These are phyloP conservation scores for Plotosus lineatus DNA, from an alignment of 2,113 vertebrate genomes.

Conservation along the genomic window DNA sequence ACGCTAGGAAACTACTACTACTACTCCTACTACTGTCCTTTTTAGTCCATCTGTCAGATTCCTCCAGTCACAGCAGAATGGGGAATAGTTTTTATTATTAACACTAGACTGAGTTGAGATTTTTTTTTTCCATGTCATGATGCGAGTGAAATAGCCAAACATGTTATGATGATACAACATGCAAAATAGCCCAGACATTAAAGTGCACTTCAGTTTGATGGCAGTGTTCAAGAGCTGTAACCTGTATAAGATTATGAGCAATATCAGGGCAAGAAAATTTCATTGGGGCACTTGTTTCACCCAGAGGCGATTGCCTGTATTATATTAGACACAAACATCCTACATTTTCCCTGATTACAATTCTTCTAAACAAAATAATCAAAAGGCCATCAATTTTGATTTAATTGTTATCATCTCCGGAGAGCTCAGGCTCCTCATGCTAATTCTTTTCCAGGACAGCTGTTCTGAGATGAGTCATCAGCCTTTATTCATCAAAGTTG, in stretches of 20 bases:
- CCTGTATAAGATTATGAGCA: constrained; percentile 39
- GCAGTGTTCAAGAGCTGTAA: constrained; percentile 6
- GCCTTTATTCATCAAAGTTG: not conserved
- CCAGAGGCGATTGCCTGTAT: constrained; percentile 27
- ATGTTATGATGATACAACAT: constrained; percentile 27
- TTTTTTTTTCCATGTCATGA: constrained; percentile 27
- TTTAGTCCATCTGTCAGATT: constrained; percentile 46
- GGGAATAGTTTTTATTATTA: constrained; percentile 49
- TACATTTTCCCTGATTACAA: constrained; percentile 28
- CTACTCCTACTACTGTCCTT: too few relatives aligned
- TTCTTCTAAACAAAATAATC: constrained; percentile 28
- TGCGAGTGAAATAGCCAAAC: constrained; percentile 36
- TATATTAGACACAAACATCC: constrained; percentile 27
- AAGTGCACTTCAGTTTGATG: constrained; percentile 30
- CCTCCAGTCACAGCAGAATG: constrained; percentile 21
- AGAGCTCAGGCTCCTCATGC: not conserved
- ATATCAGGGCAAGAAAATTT: constrained; percentile 27
- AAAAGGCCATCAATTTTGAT: constrained; percentile 36
- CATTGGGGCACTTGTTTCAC: constrained; percentile 27
- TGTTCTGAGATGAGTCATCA: not conserved
- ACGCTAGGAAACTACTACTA: constrained; percentile 49
- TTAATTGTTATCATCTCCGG: constrained; percentile 13
- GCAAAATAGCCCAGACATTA: constrained; percentile 17
- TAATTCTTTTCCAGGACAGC: constrained; percentile 27
- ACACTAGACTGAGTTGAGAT: constrained; percentile 23